A percentile compares a stretch with the other conserved stretches of the same genome.
These are phyloP conservation scores for Trochalopteron elliotii DNA, from an alignment of 2,113 vertebrate genomes.

Conservation along the genomic window DNA sequence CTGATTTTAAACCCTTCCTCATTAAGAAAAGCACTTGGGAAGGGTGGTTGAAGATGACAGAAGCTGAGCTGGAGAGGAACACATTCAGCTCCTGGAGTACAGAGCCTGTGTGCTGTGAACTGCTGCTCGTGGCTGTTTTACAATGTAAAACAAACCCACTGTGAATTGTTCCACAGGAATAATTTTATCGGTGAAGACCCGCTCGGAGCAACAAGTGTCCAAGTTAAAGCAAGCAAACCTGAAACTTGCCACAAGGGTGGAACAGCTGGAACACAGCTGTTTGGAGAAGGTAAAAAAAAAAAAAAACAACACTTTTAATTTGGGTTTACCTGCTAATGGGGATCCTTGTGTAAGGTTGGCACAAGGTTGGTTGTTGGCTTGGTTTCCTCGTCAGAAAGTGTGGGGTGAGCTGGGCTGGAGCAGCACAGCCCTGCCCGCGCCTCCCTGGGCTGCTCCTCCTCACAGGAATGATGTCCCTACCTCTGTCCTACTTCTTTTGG, in stretches of 20 bases:
- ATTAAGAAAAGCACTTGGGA: constrained; percentile 23
- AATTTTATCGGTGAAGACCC: constrained; percentile 88
- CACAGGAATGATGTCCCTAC: background rate
- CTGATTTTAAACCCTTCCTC: background rate
- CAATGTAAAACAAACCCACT: background rate
- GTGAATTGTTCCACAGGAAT: constrained; percentile 79
- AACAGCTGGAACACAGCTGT: constrained; percentile 82
- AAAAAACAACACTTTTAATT: background rate
- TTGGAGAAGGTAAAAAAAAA: constrained; percentile 79
- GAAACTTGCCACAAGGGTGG: constrained; percentile 79
- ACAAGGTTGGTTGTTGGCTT: background rate
- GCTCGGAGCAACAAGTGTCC: constrained; percentile 82
- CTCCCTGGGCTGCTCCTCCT: background rate
- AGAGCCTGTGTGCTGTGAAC: background rate
- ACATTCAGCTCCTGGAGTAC: background rate
- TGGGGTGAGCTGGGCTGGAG: background rate
- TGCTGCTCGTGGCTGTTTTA: background rate
- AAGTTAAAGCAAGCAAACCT: constrained; percentile 88
- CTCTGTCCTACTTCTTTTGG: background rate
- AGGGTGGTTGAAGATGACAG: background rate
- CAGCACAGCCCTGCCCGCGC: background rate
- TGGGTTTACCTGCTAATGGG: background rate
- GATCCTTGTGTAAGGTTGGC: background rate
- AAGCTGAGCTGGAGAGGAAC: background rate
- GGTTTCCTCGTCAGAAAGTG: background rate